Base-by-base conservation (phyloP, 2,888 invertebrate genomes). In the Melanostoma mellinum region DNA sequence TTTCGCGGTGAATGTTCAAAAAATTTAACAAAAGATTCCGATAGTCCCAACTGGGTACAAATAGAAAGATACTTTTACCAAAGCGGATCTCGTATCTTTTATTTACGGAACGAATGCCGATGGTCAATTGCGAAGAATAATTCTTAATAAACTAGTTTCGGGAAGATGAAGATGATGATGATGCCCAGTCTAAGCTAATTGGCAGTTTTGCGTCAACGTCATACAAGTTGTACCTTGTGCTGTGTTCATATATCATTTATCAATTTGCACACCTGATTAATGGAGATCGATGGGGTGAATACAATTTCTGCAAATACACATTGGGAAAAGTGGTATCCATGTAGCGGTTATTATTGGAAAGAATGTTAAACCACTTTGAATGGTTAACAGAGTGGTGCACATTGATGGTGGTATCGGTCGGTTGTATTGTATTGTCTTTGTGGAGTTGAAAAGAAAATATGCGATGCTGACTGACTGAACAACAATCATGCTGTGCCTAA, bases 231-330 rank as follows among this genome's bases (percentile, higher is more conserved):
- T 30, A 72, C 53, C 58, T 52, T 35, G 35, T 55, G 42, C 32
- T 44, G 30, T n/a, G 53, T 52, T 42, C 72, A 82, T 75, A 74
- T 60, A 74, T 75, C 79, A 75, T 79, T 75, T 78, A 79, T 84
- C 84, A 84, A 84, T 84, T 84, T 84, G 84, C 79, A 55, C 84
- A 71, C 71, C 79, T 79, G 79, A 79, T 84, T 74, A 84, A 78
- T 84, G 84, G 71, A 67, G 74, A 84, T 84, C 84, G 73, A 78
- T 82, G 78, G 44, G 77, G 78, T 44, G 58, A 73, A 72, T 63
- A 48, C 63, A 58, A 72, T 72, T 81, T 76, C 58, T 48, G n/a
- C 38, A 8, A 56, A 69, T 63, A 60, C 48, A 46, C 58, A 58
- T 42, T 58, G 44, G 35, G 58, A 53, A 67, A 55, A 60, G 10